Evolutionary conservation across 2,113 vertebrate species (phyloP), one percentile per base, ranked within the genome.

Genomic region (Prochilodus magdalenae): DNA sequence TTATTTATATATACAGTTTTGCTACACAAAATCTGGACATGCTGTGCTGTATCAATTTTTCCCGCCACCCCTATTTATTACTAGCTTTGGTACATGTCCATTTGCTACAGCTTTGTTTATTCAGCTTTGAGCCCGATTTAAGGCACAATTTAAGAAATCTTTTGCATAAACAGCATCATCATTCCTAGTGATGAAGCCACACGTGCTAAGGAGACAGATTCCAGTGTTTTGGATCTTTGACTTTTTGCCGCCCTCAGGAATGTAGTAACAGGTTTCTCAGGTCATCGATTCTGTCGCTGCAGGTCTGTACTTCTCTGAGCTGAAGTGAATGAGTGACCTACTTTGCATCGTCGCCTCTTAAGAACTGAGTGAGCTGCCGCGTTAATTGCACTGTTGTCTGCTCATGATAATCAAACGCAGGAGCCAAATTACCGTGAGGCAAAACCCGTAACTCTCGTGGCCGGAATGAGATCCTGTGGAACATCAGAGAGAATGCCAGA

Each of bases 311-410:
- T 66, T 71, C 59, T 66, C 53, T 66, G 55, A 24, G 51, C 67
- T 62, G 27, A n/a, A 67, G 40, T 63, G 67, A 77, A 36, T 72
- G 63, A 22, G 36, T 79, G 83, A 73, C 74, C 79, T 66, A 59
- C 22, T 30, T 77, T 63, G 75, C 51, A 60, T 33, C 26, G 29
- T 44, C 49, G 51, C 62, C 63, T 75, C 66, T 62, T 70, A 33
- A 69, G 57, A 59, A 16, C 26, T 1, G n/a, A 47, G 27, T 16
- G 67, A 57, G 26, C 26, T 70, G 55, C 79, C 13, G 20, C 62
- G 44, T 67, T 79, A 75, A 79, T 85, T 36, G 40, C 63, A 29
- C 67, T 71, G 36, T 57, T 71, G 71, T 63, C 70, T 80, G 69
- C 70, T 73, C 55, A 65, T 69, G 29, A 26, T 63, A 69, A 79